phyloP scores from a whole-genome alignment of 2,888 invertebrate genomes.

The Limnephilus marmoratus region DNA sequence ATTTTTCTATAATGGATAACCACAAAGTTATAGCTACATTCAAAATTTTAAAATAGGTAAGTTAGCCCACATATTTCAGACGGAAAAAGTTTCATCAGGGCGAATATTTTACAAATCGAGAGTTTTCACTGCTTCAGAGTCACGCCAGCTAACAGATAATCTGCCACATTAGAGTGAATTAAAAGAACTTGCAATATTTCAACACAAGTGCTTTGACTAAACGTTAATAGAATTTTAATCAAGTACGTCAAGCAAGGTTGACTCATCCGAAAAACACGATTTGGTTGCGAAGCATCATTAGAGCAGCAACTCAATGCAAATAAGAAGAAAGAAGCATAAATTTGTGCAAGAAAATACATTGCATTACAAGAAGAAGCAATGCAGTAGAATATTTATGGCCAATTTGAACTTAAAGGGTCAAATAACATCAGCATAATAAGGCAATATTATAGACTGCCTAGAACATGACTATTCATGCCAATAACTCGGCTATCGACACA shows the following conservation, averaged over 20 bases:
- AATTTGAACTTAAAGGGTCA: constrained; percentile 38
- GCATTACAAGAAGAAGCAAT: constrained; percentile 14
- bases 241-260: background rate
- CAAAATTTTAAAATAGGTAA: background rate
- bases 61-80: background rate
- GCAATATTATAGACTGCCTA: constrained; percentile 15
- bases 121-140: background rate
- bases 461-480: background rate
- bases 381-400: constrained; percentile 32
- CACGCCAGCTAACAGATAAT: background rate
- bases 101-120: background rate
- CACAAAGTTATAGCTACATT: too few species aligned
- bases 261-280: background rate
- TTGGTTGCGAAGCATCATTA: background rate
- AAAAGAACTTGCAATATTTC: background rate
- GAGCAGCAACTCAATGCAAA: background rate
- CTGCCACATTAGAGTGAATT: background rate
- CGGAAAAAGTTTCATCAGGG: too few species aligned
- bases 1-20: too few species aligned
- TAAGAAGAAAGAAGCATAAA: constrained; percentile 9
- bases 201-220: background rate
- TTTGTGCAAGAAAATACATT: constrained; percentile 14
- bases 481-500: background rate
- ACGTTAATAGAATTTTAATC: background rate
- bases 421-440: constrained; percentile 18